Conservation (phyloP, 2,113 vertebrate species). For the Pontoporia blainvillei region DNA sequence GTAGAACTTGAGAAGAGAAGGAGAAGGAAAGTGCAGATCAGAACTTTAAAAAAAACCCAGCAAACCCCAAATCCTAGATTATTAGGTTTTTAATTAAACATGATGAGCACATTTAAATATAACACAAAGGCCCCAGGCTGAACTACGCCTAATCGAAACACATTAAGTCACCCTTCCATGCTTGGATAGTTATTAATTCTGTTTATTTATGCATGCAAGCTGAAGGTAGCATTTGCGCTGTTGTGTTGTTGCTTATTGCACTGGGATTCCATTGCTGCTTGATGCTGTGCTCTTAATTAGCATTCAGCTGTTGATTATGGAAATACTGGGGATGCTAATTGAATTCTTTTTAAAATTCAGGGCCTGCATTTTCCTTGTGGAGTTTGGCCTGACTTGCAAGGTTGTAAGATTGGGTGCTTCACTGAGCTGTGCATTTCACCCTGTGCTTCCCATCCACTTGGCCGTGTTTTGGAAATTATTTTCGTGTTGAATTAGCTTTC, state of each 20-base stretch:
- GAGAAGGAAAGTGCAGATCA: conserved; percentile 60
- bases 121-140: conserved; percentile 77
- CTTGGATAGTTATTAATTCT: conserved; percentile 80
- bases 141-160: conserved; percentile 79
- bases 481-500: background rate
- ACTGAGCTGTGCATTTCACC: background rate
- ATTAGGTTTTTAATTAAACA: conserved; percentile 87
- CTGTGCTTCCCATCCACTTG: background rate
- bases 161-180: conserved; percentile 82
- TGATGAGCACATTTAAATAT: conserved; percentile 83
- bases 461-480: background rate
- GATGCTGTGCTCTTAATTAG: conserved; percentile 72
- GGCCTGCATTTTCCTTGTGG: conserved; percentile 38
- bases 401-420: background rate
- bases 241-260: conserved; percentile 70
- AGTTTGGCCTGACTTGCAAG: background rate
- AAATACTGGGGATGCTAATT: conserved; percentile 59
- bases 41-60: background rate
- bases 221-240: conserved; percentile 71
- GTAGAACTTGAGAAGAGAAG: conserved; percentile 31
- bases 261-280: conserved; percentile 75
- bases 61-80: conserved; percentile 62
- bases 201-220: conserved; percentile 81
- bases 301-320: conserved; percentile 75
- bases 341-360: conserved; percentile 69